Evolutionary conservation across 1,140 invertebrate species (phyloP).

Genomic region (Trichonephila clavipes): DNA sequence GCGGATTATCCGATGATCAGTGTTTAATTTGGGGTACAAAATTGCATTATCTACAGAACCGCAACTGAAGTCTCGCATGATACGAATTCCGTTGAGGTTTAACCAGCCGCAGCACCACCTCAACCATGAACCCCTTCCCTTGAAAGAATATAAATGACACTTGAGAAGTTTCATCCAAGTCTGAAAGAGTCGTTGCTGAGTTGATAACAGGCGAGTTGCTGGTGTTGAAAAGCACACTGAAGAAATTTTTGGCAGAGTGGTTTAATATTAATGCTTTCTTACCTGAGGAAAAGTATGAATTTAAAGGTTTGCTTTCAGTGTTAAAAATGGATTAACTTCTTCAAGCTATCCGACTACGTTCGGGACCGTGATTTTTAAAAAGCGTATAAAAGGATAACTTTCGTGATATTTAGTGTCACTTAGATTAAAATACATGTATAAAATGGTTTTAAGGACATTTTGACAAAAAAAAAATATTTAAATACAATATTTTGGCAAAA

Average conservation of each 20-base stretch:
- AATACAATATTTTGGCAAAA: no score
- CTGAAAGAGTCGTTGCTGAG: background rate
- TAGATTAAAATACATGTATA: no score
- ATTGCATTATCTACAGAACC: background rate
- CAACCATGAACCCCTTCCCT: conserved; percentile 59
- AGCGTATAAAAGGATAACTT: no score
- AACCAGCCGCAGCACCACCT: conserved; percentile 59
- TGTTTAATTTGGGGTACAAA: conserved; percentile 26
- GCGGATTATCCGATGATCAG: conserved; percentile 21
- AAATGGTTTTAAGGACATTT: no score
- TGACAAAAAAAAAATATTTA: no score
- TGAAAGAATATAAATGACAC: conserved; percentile 6
- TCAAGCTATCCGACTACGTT: no score
- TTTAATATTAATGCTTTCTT: background rate
- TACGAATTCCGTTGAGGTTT: conserved; percentile 59
- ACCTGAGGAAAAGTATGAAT: background rate
- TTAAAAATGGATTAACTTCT: no score
- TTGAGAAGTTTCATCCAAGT: background rate
- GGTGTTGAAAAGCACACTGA: background rate
- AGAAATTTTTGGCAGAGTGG: background rate
- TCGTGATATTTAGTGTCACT: no score
- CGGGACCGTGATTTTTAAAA: no score
- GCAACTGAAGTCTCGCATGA: conserved; percentile 49
- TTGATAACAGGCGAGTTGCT: background rate
- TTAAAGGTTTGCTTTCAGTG: no score